Base-by-base conservation (phyloP, 2,113 vertebrate species). In the Cryptotis parvus region DNA sequence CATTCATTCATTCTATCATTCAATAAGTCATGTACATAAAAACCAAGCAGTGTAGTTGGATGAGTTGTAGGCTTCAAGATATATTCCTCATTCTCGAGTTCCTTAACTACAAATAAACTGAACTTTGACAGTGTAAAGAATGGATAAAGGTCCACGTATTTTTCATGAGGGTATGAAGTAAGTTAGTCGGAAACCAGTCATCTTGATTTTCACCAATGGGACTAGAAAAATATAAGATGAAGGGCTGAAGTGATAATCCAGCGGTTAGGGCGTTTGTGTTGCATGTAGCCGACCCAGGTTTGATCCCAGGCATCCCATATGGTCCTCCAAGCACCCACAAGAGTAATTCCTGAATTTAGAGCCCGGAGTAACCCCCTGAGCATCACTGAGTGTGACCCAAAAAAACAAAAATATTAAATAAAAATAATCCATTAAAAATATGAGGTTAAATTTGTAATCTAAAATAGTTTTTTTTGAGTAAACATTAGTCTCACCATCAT, bases 121-220 rank as follows among this genome's bases (percentile, higher is more conserved):
- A 92, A 69, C 33, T 6, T 52, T 84, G 41, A 73, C 35, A 22
- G 66, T 63, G 4, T 18, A 88, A 20, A 49, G 43, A 58, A 78
- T 84, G 58, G 73, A 68, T 58, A 69, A 61, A 84, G 82, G n/a
- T 77, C 55, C 31, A 87, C 2, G 15, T 74, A 9, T 15, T 24
- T 26, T 73, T 14, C 45, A 5, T 52, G 16, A 37, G 3, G 26
- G 7, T 74, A 43, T 61, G 15, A 70, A 33, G 4, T 63, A 63
- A 73, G 16, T 5, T 82, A 52, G 33, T 88, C 77, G 31, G 27
- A 89, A 74, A 29, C 73, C 87, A 85, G 7, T 91, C 49, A 87
- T 70, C 90, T 76, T 76, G 45, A 75, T 83, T 79, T 75, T 12
- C 35, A 66, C 84, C 92, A 35, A 66, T 80, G 27, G 29, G 5